Percentiles rank a stretch among this genome's conserved stretches.
These are phyloP conservation scores for Mythimna vitellina DNA, from an alignment of 2,888 invertebrate species.

Conservation along the genomic window DNA sequence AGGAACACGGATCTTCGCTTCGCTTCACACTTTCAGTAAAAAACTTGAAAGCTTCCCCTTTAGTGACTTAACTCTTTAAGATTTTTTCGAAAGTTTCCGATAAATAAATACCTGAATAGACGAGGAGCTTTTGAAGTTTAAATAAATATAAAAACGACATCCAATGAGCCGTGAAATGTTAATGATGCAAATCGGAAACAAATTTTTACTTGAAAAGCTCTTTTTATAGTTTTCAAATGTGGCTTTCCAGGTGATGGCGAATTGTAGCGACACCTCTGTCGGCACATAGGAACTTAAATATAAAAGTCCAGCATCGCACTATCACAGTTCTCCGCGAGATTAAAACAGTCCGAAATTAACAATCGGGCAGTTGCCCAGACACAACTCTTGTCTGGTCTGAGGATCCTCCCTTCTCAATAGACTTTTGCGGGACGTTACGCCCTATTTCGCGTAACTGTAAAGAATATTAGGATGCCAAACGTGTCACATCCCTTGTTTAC, in stretches of 20 bases:
- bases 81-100: conserved; percentile 28
- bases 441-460: too few relatives aligned
- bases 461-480: conserved; percentile 8
- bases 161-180: conserved; percentile 4
- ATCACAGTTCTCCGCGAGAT: too few relatives aligned
- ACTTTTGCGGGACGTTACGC: too few relatives aligned
- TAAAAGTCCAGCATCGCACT: too few relatives aligned
- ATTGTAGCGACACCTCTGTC: too few relatives aligned
- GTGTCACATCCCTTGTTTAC: conserved; percentile 24
- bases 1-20: conserved; percentile 69
- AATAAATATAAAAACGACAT: conserved; percentile 2
- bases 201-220: conserved; percentile 2
- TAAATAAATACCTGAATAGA: conserved; percentile 37
- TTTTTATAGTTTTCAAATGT: background rate
- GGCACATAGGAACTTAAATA: too few relatives aligned
- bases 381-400: too few relatives aligned
- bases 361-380: too few relatives aligned
- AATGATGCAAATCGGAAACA: conserved; percentile 14
- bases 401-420: too few relatives aligned
- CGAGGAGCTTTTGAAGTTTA: conserved; percentile 8
- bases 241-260: background rate
- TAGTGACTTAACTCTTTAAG: conserved; percentile 42
- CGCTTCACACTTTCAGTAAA: conserved; percentile 56
- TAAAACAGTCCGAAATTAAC: too few relatives aligned
- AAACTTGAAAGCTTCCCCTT: conserved; percentile 52